These are phyloP conservation scores for Phalacrocorax brasilianus DNA, from an alignment of 2,113 vertebrate species.

Conservation along the genomic window DNA sequence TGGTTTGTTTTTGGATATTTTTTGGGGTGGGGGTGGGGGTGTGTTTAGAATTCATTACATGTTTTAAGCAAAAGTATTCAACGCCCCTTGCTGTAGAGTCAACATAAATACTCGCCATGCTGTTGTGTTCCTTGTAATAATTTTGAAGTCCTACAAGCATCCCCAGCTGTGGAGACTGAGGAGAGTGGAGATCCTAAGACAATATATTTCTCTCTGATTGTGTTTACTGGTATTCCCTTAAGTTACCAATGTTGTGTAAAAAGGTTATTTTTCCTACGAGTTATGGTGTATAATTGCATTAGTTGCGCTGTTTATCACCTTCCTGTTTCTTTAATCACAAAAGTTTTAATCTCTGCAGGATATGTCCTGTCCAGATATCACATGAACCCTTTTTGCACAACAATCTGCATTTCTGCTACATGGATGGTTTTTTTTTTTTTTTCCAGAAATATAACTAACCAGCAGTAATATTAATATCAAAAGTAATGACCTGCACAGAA, in stretches of 20 bases:
- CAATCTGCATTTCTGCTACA: background rate
- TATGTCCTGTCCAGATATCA: background rate
- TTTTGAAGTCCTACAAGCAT: background rate
- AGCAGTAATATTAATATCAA: background rate
- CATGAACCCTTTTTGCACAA: background rate
- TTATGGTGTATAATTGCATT: background rate
- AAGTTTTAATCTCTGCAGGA: background rate
- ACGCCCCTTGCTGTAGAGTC: background rate
- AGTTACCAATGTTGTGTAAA: background rate
- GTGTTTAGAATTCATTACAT: background rate
- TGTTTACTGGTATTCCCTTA: background rate
- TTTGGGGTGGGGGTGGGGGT: background rate
- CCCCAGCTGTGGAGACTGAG: background rate
- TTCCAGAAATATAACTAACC: background rate
- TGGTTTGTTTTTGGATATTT: too few species aligned
- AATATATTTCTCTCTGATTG: background rate
- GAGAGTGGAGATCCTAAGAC: background rate
- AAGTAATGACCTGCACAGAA: background rate
- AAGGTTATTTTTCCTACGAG: background rate
- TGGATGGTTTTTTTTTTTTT: background rate
- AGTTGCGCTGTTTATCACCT: background rate
- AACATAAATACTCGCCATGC: background rate
- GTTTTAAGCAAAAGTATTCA: background rate
- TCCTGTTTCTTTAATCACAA: background rate
- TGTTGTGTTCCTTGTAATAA: background rate